Conservation (phyloP, 2,113 vertebrate species). For the Caranx melampygus region DNA sequence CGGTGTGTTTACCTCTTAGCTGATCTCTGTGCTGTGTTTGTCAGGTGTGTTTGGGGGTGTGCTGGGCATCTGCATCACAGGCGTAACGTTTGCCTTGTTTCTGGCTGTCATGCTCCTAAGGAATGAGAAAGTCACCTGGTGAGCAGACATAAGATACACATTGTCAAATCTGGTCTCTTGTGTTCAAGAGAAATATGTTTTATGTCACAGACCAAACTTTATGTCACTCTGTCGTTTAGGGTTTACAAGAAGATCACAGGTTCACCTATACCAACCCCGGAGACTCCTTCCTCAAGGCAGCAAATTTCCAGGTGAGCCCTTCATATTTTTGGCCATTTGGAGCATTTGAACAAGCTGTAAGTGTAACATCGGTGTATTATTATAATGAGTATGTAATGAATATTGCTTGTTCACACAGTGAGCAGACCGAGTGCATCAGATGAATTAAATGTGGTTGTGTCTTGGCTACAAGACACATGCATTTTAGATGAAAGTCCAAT, state of each 20-base stretch:
- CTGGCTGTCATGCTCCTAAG: slow-evolving; percentile 5
- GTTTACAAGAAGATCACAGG: slow-evolving; percentile 50
- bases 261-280: slow-evolving; percentile 62
- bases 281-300: slow-evolving; percentile 59
- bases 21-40: slow-evolving; percentile 17
- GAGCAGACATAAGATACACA: not conserved
- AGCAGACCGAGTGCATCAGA: no score
- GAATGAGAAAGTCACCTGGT: slow-evolving; percentile 55
- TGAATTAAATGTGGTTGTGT: no score
- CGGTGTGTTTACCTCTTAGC: not conserved
- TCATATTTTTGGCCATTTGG: not conserved
- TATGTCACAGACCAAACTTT: not conserved
- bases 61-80: not conserved
- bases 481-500: no score
- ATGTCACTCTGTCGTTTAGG: slow-evolving; percentile 46
- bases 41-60: not conserved
- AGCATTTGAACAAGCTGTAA: not conserved
- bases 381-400: not conserved
- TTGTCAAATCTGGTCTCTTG: not conserved
- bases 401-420: no score
- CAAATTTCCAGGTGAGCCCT: slow-evolving; percentile 58
- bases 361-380: no score
- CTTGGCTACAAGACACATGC: no score
- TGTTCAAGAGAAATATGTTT: not conserved
- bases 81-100: not conserved